Evolutionary conservation across 2,888 invertebrate species (phyloP).

Genomic region (Cordilura impudica): DNA sequence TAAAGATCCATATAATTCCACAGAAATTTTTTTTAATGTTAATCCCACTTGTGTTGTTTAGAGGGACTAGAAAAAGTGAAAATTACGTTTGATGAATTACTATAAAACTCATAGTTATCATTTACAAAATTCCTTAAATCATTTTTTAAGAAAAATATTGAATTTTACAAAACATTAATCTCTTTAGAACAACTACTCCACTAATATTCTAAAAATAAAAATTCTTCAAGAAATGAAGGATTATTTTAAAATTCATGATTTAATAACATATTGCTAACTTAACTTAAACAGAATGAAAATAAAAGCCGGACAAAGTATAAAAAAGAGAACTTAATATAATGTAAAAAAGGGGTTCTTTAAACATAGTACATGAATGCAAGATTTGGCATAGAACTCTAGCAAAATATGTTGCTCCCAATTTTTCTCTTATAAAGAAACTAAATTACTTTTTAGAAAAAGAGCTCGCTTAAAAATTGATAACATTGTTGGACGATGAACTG

Average conservation of each 20-base stretch:
- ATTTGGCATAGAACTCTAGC: constrained; percentile 45
- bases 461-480: constrained; percentile 23
- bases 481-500: constrained; percentile 5
- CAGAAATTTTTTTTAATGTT: too few species aligned
- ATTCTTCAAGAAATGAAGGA: too few species aligned
- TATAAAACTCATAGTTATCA: too few species aligned
- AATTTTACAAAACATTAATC: too few species aligned
- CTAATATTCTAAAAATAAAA: too few species aligned
- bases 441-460: constrained; percentile 28
- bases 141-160: too few species aligned
- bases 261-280: constrained; percentile 41
- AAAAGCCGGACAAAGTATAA: constrained; percentile 32
- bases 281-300: background rate
- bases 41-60: too few species aligned
- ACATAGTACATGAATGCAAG: constrained; percentile 7
- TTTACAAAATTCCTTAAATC: too few species aligned
- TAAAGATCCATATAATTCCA: too few species aligned
- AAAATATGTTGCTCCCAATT: constrained; percentile 59
- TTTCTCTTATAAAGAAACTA: constrained; percentile 12
- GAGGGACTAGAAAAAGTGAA: too few species aligned
- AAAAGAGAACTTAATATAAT: background rate
- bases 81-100: too few species aligned
- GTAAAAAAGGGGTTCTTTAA: constrained; percentile 23
- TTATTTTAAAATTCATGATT: background rate
- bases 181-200: too few species aligned